These are phyloP conservation scores for Thyatira batis DNA, from an alignment of 2,888 invertebrate species.

Conservation along the genomic window DNA sequence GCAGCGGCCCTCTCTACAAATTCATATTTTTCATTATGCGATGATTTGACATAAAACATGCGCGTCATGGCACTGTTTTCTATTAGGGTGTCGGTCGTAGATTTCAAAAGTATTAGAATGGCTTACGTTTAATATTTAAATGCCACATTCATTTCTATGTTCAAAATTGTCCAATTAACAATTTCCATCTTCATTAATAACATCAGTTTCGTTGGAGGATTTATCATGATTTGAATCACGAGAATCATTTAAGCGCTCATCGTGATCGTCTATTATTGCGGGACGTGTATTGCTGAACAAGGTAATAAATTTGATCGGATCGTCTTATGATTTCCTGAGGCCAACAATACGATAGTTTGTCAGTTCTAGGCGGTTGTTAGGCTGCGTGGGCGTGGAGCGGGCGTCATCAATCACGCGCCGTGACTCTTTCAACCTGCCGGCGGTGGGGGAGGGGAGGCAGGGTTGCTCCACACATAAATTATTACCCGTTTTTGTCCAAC, in stretches of 20 bases:
- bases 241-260: slow-evolving; percentile 35
- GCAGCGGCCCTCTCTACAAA: slow-evolving; percentile 45
- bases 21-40: slow-evolving; percentile 70
- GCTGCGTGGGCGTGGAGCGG: slow-evolving; percentile 63
- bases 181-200: slow-evolving; percentile 17
- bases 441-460: slow-evolving; percentile 46
- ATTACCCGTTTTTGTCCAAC: slow-evolving; percentile 65
- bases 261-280: slow-evolving; percentile 37
- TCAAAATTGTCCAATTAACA: slow-evolving; percentile 7
- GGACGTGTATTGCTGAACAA: slow-evolving; percentile 39
- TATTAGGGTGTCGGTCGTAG: slow-evolving; percentile 49
- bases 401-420: slow-evolving; percentile 76
- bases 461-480: slow-evolving; percentile 72
- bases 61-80: slow-evolving; percentile 63
- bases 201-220: slow-evolving; percentile 22
- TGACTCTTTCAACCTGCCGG: slow-evolving; percentile 81
- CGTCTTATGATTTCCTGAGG: slow-evolving; percentile 66
- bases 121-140: slow-evolving; percentile 16
- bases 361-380: slow-evolving; percentile 71
- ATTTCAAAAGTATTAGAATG: slow-evolving; percentile 37
- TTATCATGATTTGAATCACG: slow-evolving; percentile 36
- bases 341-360: slow-evolving; percentile 70
- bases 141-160: slow-evolving; percentile 13
- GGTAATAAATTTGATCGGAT: slow-evolving; percentile 61
- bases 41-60: slow-evolving; percentile 73